Percentiles rank a stretch among this genome's conserved stretches.
Conservation (phyloP, 2,797 vertebrate genomes). For the Aldrovandia affinis region DNA sequence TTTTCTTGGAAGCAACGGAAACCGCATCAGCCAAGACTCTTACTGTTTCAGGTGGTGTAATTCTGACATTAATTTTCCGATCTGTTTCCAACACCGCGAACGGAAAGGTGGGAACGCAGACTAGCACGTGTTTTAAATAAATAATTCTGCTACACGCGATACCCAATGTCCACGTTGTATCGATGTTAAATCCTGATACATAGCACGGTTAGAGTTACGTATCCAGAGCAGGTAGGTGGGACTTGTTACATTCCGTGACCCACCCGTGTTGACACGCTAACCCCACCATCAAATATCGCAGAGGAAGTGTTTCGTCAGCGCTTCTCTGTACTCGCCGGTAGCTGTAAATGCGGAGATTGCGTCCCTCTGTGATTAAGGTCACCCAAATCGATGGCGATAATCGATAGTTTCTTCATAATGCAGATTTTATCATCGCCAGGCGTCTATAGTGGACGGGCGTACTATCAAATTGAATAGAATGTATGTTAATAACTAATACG, state of each 20-base stretch:
- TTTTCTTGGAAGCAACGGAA: too few species aligned
- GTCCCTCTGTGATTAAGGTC: neutral
- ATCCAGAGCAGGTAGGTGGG: neutral
- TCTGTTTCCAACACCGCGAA: neutral
- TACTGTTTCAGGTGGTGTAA: neutral
- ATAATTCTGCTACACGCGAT: neutral
- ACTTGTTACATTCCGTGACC: neutral
- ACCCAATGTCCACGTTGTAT: neutral
- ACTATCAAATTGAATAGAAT: neutral
- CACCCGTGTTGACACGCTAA: neutral
- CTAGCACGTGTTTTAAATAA: neutral
- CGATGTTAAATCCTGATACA: neutral
- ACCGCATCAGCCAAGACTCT: too few species aligned
- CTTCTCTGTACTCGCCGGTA: neutral
- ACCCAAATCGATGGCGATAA: neutral
- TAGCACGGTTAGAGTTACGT: neutral
- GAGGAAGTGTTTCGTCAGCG: conserved; percentile 1
- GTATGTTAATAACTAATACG: neutral
- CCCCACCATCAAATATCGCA: neutral
- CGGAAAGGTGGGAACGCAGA: neutral
- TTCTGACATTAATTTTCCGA: neutral
- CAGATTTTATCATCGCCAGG: neutral
- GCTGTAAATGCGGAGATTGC: neutral
- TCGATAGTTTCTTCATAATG: neutral
- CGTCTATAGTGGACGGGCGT: neutral